phyloP scores from a whole-genome alignment of 2,113 vertebrate genomes.

The Empidonax traillii region DNA sequence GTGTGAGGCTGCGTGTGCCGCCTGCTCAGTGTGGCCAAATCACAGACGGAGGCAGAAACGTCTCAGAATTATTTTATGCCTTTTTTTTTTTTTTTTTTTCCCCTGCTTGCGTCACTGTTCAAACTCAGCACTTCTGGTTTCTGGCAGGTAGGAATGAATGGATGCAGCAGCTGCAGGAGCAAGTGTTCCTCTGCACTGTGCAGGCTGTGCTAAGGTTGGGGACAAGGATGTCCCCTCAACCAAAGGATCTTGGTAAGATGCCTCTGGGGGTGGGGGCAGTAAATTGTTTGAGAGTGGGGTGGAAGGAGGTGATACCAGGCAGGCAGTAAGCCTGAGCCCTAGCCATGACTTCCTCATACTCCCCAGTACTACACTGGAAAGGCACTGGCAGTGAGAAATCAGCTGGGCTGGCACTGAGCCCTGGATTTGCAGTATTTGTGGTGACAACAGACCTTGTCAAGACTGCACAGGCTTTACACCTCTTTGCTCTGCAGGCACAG shows the following conservation, averaged over 20 bases:
- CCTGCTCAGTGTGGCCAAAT: not conserved
- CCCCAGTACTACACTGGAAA: not conserved
- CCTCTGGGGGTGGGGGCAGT: not conserved
- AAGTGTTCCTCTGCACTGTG: not conserved
- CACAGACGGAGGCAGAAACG: not conserved
- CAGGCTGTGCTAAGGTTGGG: not conserved
- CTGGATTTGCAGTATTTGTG: not conserved
- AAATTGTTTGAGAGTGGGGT: not conserved
- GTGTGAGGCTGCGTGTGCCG: not conserved
- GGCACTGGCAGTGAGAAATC: not conserved
- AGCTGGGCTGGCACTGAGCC: not conserved
- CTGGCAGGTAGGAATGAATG: not conserved
- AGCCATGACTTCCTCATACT: not conserved
- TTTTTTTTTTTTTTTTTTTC: not conserved
- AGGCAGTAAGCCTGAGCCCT: not conserved
- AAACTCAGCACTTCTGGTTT: constrained; percentile 8
- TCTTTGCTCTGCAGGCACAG: not conserved
- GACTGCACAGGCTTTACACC: not conserved
- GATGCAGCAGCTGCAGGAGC: constrained; percentile 27
- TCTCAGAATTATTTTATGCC: not conserved
- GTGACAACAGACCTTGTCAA: rapidly evolving
- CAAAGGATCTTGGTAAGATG: not conserved
- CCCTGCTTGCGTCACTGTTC: not conserved
- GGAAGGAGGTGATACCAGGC: not conserved
- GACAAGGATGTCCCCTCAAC: not conserved